These are phyloP conservation scores for Ceratina australensis DNA, from an alignment of 1,140 invertebrate genomes.

Conservation along the genomic window DNA sequence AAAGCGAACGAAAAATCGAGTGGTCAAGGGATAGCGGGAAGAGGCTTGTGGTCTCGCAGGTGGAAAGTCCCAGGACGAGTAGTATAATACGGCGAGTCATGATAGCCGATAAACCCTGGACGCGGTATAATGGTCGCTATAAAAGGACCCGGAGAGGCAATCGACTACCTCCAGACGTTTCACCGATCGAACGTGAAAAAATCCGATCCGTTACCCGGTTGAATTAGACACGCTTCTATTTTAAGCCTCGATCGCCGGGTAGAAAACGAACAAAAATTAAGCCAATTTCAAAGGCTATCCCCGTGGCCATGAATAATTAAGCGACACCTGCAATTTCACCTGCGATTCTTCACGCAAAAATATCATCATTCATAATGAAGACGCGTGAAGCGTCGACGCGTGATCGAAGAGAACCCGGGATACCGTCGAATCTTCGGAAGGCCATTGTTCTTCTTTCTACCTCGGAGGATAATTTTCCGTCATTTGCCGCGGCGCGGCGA, in stretches of 20 bases:
- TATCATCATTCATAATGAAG: background rate
- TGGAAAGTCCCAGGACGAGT: conserved; percentile 46
- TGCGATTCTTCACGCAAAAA: background rate
- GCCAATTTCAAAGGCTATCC: background rate
- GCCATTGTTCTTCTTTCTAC: conserved; percentile 17
- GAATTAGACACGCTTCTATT: background rate
- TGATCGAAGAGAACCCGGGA: conserved; percentile 29
- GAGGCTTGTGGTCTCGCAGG: conserved; percentile 44
- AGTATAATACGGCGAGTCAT: conserved; percentile 55
- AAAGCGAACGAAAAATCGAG: conserved; percentile 41
- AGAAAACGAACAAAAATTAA: no score
- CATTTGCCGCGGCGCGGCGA: conserved; percentile 40
- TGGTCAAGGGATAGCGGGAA: background rate
- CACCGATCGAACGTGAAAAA: background rate
- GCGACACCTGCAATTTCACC: conserved; percentile 15
- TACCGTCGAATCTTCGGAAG: background rate
- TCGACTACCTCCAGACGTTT: conserved; percentile 17
- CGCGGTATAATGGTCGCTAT: conserved; percentile 49
- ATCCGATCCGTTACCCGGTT: background rate
- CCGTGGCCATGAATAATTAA: background rate
- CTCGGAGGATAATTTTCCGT: conserved; percentile 50
- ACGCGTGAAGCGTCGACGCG: background rate
- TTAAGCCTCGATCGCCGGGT: background rate
- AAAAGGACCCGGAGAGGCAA: conserved; percentile 23
- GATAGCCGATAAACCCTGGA: conserved; percentile 56